These are phyloP conservation scores for Palaemon carinicauda DNA, from an alignment of 1,140 invertebrate species.

Conservation along the genomic window DNA sequence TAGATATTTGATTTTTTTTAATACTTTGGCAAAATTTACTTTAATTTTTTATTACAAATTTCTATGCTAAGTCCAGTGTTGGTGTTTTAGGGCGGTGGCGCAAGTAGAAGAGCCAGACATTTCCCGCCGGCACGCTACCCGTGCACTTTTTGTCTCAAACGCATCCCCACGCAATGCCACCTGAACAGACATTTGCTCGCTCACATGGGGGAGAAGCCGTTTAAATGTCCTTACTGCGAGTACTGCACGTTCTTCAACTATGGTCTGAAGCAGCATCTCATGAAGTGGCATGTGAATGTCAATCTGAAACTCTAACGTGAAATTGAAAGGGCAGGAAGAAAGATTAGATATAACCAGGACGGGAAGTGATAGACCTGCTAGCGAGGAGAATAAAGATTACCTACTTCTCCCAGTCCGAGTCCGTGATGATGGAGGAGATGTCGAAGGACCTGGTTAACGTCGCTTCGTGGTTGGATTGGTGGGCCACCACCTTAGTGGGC, in stretches of 20 bases:
- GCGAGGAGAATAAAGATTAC: too few species aligned
- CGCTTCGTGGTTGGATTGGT: too few species aligned
- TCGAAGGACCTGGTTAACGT: too few species aligned
- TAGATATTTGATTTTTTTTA: too few species aligned
- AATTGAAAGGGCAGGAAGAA: too few species aligned
- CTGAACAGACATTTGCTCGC: constrained; percentile 40
- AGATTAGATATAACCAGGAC: too few species aligned
- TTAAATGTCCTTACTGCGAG: constrained; percentile 50
- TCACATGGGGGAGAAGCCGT: constrained; percentile 48
- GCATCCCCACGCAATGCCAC: constrained; percentile 40
- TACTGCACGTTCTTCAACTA: constrained; percentile 49
- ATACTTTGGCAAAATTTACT: too few species aligned
- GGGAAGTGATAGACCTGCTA: too few species aligned
- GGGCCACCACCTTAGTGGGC: too few species aligned
- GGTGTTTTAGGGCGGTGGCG: constrained; percentile 48
- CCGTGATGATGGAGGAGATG: too few species aligned
- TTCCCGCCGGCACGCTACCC: constrained; percentile 43
- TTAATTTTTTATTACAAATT: not conserved
- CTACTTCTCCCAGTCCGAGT: too few species aligned
- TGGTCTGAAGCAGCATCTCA: constrained; percentile 52
- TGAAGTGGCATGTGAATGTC: constrained; percentile 43
- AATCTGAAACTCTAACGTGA: too few species aligned
- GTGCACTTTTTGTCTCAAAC: constrained; percentile 46
- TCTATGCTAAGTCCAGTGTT: not conserved
- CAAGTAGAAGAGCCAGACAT: constrained; percentile 7